phyloP scores from a whole-genome alignment of 2,888 invertebrate species.

The Oscheius myriophilus region DNA sequence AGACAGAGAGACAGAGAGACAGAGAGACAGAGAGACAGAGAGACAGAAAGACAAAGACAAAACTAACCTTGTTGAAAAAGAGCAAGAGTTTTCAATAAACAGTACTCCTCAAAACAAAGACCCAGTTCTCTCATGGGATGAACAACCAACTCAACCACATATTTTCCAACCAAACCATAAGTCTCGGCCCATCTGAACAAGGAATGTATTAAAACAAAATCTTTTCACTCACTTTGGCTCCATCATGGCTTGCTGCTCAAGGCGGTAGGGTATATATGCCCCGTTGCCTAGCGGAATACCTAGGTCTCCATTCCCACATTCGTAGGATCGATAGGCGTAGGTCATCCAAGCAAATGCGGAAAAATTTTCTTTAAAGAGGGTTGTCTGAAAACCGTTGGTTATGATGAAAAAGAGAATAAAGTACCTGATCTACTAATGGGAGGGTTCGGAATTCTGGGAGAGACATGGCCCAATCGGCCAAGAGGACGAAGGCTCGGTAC shows the following conservation, averaged over 20 bases:
- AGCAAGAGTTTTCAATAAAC: slow-evolving; percentile 55
- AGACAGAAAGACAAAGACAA: background rate
- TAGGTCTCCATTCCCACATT: slow-evolving; percentile 26
- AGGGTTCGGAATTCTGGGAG: slow-evolving; percentile 54
- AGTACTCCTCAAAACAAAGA: slow-evolving; percentile 55
- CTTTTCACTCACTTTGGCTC: slow-evolving; percentile 30
- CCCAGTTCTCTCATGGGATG: slow-evolving; percentile 53
- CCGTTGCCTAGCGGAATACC: slow-evolving; percentile 58
- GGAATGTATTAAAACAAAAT: background rate
- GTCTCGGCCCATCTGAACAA: slow-evolving; percentile 49
- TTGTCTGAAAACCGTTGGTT: slow-evolving; percentile 38
- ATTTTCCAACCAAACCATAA: slow-evolving; percentile 52
- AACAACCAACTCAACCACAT: slow-evolving; percentile 53
- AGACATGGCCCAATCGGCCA: slow-evolving; percentile 60
- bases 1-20: background rate
- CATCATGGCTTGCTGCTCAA: slow-evolving; percentile 45
- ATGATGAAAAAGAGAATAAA: background rate
- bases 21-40: background rate
- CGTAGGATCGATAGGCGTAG: slow-evolving; percentile 50
- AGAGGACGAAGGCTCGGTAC: slow-evolving; percentile 58
- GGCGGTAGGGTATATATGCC: slow-evolving; percentile 53
- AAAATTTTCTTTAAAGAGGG: slow-evolving; percentile 60
- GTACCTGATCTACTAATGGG: slow-evolving; percentile 48
- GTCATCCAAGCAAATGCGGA: slow-evolving; percentile 61
- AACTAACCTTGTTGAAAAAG: slow-evolving; percentile 54